phyloP scores from a whole-genome alignment of 2,888 invertebrate species.

The Elegia similella region DNA sequence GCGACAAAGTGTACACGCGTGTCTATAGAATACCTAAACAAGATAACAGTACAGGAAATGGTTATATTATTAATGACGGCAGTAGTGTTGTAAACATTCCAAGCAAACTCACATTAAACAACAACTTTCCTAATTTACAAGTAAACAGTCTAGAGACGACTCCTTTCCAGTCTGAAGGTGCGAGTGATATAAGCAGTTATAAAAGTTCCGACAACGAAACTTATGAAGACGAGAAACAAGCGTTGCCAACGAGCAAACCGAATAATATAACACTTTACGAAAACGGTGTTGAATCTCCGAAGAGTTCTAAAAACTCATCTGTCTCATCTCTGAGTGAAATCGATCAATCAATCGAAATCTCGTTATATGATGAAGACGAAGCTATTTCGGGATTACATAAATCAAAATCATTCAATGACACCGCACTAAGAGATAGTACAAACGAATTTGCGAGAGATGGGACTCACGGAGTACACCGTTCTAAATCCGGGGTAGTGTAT shows the following conservation, averaged over 20 bases:
- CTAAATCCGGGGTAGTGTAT: conserved; percentile 65
- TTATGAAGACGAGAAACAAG: conserved; percentile 48
- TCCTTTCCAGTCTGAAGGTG: conserved; percentile 61
- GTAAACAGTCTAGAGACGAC: conserved; percentile 61
- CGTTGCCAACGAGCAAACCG: conserved; percentile 34
- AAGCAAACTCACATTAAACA: conserved; percentile 60
- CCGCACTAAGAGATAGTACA: conserved; percentile 40
- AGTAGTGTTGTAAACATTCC: conserved; percentile 69
- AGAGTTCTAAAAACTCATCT: conserved; percentile 41
- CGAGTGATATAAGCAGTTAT: conserved; percentile 74
- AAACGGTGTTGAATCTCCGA: conserved; percentile 34
- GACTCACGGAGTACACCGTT: conserved; percentile 56
- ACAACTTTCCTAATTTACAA: conserved; percentile 53
- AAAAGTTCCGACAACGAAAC: conserved; percentile 79
- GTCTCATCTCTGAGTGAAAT: conserved; percentile 46
- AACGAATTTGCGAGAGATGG: conserved; percentile 39
- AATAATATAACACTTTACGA: conserved; percentile 30
- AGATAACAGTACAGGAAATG: conserved; percentile 36
- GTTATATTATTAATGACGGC: conserved; percentile 51
- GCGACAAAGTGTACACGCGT: conserved; percentile 69
- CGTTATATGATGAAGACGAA: conserved; percentile 49
- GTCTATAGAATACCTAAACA: conserved; percentile 52
- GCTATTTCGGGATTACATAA: conserved; percentile 52
- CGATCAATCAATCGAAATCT: conserved; percentile 40
- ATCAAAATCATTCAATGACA: conserved; percentile 68